phyloP scores from a whole-genome alignment of 1,140 invertebrate species.

The Camponotus vicinus region DNA sequence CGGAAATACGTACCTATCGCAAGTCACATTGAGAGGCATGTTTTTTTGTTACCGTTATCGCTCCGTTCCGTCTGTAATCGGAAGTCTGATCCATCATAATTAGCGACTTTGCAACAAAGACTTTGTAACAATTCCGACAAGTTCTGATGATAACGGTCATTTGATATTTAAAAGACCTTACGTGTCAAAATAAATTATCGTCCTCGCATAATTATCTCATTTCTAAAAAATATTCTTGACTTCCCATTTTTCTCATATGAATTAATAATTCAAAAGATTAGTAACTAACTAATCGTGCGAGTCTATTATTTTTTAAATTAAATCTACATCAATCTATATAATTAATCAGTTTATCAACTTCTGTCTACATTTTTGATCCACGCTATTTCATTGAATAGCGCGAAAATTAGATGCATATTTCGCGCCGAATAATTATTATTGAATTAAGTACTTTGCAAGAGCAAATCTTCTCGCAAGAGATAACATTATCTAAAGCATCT shows the following conservation, averaged over 20 bases:
- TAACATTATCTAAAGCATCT: not conserved
- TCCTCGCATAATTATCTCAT: too few relatives aligned
- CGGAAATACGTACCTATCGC: not conserved
- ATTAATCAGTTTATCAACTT: not conserved
- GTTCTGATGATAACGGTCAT: not conserved
- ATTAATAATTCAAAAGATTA: not conserved
- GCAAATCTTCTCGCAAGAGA: not conserved
- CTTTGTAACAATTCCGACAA: not conserved
- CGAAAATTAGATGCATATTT: not conserved
- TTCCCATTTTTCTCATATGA: too few relatives aligned
- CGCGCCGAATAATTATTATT: not conserved
- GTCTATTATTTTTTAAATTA: not conserved
- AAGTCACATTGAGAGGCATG: not conserved
- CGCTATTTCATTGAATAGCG: not conserved
- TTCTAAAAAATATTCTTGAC: too few relatives aligned
- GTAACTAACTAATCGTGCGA: not conserved
- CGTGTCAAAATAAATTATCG: too few relatives aligned
- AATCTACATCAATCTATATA: too few relatives aligned
- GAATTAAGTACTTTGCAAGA: too few relatives aligned
- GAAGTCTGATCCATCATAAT: not conserved
- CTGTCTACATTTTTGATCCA: not conserved
- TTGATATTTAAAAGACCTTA: slow-evolving; percentile 14
- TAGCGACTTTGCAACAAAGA: not conserved
- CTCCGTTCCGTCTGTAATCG: not conserved
- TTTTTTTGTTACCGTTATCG: not conserved